Evolutionary conservation across 2,797 vertebrate species (phyloP), one percentile per base, ranked within the genome.

Genomic region (Onychomys leucogaster): DNA sequence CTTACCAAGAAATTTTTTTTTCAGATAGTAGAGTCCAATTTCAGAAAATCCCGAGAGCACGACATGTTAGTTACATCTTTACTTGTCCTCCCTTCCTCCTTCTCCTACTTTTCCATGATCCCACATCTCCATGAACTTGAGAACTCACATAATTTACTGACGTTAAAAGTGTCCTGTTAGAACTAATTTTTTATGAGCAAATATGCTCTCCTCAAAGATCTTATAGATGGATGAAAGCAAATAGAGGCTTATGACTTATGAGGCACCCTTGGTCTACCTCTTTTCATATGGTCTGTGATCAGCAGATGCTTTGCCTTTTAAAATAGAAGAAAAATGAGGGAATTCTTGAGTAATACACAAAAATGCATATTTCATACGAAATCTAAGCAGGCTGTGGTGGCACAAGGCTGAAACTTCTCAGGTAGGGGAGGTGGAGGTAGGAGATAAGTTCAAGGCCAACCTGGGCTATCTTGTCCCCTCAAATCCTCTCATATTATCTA

Each of bases 1-100:
- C 41, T 89, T 94, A 73, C 41, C 71, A 46, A 78, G 71, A 94
- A 97, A 81, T 52, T 41, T 37, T 63, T 78, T 80, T 88, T 59
- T 19, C 63, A 73, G 27, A 83, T 21, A 90, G 67, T 46, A 34
- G 29, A 82, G n/a, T 81, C 37, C 77, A 92, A 49, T 92, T 94
- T 52, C 32, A 83, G 78, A 17, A 63, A 65, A 76, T 89, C 41
- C 65, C 81, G 57, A 78, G 49, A 65, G 63, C 55, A 37, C 29
- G 81, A 43, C 23, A 43, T 88, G 81, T 90, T 90, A 69, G 80
- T 94, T 82, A 65, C 78, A 80, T 83, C 37, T 52, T 55, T 55
- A 6, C 81, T 90, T 34, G 87, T 76, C 37, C 14, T 85, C 85
- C 55, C 12, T 59, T 75, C 76, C 59, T 93, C 23, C 29, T 87